Base-by-base conservation (phyloP, 2,888 invertebrate species). In the Plagiodera versicolora region DNA sequence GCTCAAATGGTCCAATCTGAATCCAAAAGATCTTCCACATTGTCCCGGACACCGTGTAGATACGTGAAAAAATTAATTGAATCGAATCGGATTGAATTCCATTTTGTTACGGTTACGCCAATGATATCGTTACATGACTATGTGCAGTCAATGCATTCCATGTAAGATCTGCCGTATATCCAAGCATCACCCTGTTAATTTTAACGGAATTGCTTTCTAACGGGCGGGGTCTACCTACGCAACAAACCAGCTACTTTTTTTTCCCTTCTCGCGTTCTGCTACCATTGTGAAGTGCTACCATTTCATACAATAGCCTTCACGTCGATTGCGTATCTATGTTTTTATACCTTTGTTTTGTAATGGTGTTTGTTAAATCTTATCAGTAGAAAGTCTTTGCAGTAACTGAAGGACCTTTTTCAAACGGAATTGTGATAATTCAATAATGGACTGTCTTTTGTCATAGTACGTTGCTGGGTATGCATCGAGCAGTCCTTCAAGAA, bases 181-280 rank as follows among this genome's bases (percentile, higher is more conserved):
- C 50, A 53, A 60, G 52, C 57, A 63, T 70, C 71, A 72, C 72
- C 72, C 73, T 71, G 73, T 69, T 64, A 64, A 61, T 51, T 56
- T 60, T 64, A 67, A 69, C 70, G 69, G 69, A 69, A 73, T 74
- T 73, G 73, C 75, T 75, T 75, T 75, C 75, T 75, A 75, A 70
- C 74, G 74, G 75, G 75, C 73, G 75, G 73, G 74, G 75, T 70
- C 75, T 69, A 64, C 75, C 75, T 75, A 75, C 75, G 74, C 75
- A 74, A 75, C 69, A 71, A 70, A 72, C 72, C 71, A 68, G 71
- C 71, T 72, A 70, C 71, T 70, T 71, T 72, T 70, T 69, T 70
- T 70, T 69, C 70, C 67, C 67, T 67, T 70, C 70, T 63, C 66
- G 68, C 67, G 60, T 67, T 66, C 55, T 56, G 67, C 67, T 70